Conservation (phyloP, 53 echinoderm and acorn worm species). For the Glandiceps talaboti region DNA sequence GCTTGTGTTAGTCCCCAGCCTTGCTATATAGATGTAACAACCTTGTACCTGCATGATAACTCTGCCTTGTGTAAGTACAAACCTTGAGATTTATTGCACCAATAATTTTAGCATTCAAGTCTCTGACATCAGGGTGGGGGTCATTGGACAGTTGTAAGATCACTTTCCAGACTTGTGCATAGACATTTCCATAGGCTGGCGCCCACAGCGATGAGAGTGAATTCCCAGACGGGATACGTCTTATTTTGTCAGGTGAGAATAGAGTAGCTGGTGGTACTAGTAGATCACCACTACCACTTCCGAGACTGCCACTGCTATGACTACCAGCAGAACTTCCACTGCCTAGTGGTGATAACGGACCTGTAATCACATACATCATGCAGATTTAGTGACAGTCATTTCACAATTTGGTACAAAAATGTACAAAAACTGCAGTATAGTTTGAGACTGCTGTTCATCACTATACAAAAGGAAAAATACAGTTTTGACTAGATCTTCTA, state of each 20-base stretch:
- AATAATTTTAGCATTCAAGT: constrained; percentile 60
- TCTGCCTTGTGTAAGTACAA: too few relatives aligned
- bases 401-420: too few relatives aligned
- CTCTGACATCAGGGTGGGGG: constrained; percentile 60
- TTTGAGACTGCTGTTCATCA: too few relatives aligned
- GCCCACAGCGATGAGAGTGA: constrained; percentile 19
- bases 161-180: constrained; percentile 82
- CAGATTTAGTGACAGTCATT: too few relatives aligned
- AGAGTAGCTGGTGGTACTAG: constrained; percentile 8
- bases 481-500: too few relatives aligned
- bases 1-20: too few relatives aligned
- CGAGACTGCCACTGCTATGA: constrained; percentile 9
- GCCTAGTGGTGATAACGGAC: constrained; percentile 1
- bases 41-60: too few relatives aligned
- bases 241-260: constrained; percentile 3
- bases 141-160: constrained; percentile 73
- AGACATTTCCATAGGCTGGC: constrained; percentile 52
- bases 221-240: constrained; percentile 13
- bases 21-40: too few relatives aligned
- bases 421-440: too few relatives aligned
- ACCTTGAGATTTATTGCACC: constrained; percentile 95
- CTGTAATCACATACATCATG: too few relatives aligned
- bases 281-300: constrained; percentile 19
- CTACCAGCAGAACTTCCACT: constrained; percentile 17
- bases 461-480: too few relatives aligned